These are phyloP conservation scores for Trileptium ribeirensis DNA, from an alignment of 2,888 invertebrate species.

Conservation along the genomic window DNA sequence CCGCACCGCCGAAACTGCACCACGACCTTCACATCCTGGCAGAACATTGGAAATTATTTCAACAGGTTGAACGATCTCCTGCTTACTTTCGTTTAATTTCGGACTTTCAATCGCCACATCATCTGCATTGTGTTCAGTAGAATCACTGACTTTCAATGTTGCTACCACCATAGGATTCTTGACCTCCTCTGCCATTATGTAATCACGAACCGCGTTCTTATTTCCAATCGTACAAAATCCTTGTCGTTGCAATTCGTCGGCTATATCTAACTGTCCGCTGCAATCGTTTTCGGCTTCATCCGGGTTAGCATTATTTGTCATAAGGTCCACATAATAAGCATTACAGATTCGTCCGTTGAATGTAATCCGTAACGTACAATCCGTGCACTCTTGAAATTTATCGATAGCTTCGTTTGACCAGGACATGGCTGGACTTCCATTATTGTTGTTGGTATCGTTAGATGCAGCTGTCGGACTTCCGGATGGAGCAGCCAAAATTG, in stretches of 20 bases:
- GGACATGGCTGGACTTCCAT: no score
- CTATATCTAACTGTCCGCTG: no score
- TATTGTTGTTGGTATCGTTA: no score
- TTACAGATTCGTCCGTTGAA: background rate
- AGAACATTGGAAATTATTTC: no score
- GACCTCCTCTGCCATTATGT: no score
- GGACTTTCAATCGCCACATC: background rate
- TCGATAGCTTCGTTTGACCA: constrained; percentile 10
- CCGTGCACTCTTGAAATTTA: background rate
- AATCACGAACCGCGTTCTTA: background rate
- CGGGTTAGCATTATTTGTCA: background rate
- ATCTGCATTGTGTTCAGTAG: background rate
- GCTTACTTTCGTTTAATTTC: background rate
- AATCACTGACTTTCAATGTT: no score
- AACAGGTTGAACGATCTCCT: no score
- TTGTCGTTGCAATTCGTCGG: background rate
- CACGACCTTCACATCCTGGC: no score
- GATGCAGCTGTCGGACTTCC: no score
- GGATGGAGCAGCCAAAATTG: background rate
- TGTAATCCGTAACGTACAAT: background rate
- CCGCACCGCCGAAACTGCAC: no score
- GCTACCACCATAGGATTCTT: no score
- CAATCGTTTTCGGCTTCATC: background rate
- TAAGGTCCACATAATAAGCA: constrained; percentile 12
- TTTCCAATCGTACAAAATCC: background rate